Evolutionary conservation across 2,797 vertebrate genomes (phyloP).

Genomic region (Semotilus atromaculatus): DNA sequence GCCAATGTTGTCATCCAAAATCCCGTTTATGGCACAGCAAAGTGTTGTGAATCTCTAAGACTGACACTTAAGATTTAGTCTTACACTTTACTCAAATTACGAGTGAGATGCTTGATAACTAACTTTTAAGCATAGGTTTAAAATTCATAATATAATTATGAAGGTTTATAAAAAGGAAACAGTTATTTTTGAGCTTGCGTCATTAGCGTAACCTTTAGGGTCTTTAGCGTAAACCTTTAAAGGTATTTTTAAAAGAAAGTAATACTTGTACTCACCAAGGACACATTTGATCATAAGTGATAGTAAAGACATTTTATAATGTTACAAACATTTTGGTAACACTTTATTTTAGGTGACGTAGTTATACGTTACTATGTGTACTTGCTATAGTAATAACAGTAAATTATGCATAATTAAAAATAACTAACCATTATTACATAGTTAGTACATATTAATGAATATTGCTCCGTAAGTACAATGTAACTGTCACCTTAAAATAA

Average conservation of each 20-base stretch:
- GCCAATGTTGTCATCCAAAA: too few species aligned
- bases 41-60: too few species aligned
- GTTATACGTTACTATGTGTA: neutral
- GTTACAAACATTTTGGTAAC: neutral
- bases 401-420: neutral
- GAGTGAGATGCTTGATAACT: too few species aligned
- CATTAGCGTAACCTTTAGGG: neutral
- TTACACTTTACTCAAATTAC: too few species aligned
- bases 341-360: neutral
- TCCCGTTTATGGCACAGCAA: too few species aligned
- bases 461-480: neutral
- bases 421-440: neutral
- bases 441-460: neutral
- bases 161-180: neutral
- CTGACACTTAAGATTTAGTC: too few species aligned
- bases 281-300: neutral
- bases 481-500: neutral
- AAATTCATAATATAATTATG: too few species aligned
- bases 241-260: neutral
- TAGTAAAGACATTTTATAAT: neutral
- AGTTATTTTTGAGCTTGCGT: neutral
- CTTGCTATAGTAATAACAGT: neutral
- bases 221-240: neutral
- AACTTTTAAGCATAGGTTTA: too few species aligned
- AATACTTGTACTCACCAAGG: neutral